Base-by-base conservation (phyloP, 2,113 vertebrate species). In the Hemichromis elongatus region DNA sequence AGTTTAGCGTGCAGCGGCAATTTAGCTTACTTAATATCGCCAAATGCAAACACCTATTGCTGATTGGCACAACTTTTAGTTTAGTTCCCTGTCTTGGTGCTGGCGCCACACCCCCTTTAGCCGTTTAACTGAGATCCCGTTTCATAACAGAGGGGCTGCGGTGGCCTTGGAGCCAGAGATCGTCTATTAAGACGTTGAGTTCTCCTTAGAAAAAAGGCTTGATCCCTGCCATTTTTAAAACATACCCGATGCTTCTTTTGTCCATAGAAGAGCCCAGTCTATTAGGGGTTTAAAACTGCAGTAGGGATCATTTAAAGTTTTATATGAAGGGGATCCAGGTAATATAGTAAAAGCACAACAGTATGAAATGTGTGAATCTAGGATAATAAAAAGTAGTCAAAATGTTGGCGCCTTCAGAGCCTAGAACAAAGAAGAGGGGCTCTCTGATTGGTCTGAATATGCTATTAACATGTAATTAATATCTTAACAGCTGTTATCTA, bases 121-220 rank as follows among this genome's bases (percentile, higher is more conserved):
- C 53, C 21, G 18, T 28, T 5, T 8, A 45, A 9, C 14, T 3
- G 21, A 54, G 86, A 24, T 87, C 84, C 4, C 21, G 3, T 92
- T 90, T 92, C 81, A 88, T 85, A 92, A 86, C 90, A 88, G 3
- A 54, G 61, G n/a, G 14, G 47, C 63, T 10, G 40, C 7, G 54
- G 37, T 45, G 77, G 90, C 88, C 86, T 87, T 91, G 78, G 68
- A 55, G 13, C 10, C 91, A 86, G 4, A 92, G 92, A 92, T 95
- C 88, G 89, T 91, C 88, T 92, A 75, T 86, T 10, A 9, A 6
- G 3, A 50, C 56, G 86, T 7, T 18, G 77, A 13, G 5, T 81
- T 66, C 57, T 86, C 21, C 24, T 12, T 3, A 47, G 9, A 50
- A 42, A 50, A 50, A 50, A 47, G 42, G 24, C 21, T 5, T 59